phyloP scores from a whole-genome alignment of 2,797 vertebrate genomes.

The Cirrhinus mrigala region DNA sequence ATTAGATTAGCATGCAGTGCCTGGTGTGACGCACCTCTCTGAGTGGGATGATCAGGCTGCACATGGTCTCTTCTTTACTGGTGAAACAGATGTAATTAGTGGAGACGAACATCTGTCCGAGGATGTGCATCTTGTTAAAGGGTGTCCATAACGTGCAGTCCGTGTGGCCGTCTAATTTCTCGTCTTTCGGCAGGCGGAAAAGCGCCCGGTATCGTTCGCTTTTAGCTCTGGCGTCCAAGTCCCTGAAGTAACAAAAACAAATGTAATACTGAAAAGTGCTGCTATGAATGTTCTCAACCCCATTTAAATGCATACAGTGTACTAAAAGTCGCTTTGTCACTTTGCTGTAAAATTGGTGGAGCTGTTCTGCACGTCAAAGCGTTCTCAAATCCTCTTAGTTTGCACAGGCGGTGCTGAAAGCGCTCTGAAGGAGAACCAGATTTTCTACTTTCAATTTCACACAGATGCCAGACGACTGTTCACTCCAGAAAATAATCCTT shows the following conservation, averaged over 20 bases:
- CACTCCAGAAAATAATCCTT: slow-evolving; percentile 2
- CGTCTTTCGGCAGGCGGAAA: slow-evolving; percentile 95
- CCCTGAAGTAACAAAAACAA: slow-evolving; percentile 73
- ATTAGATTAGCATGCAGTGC: not conserved
- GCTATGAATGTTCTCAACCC: not conserved
- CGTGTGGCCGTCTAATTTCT: slow-evolving; percentile 96
- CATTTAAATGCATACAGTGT: not conserved
- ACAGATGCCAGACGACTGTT: not conserved
- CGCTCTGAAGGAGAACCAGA: slow-evolving; percentile 23
- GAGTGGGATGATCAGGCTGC: slow-evolving; percentile 96
- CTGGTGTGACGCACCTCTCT: slow-evolving; percentile 83
- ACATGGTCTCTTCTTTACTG: slow-evolving; percentile 94
- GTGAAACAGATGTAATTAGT: slow-evolving; percentile 99
- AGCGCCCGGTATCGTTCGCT: slow-evolving; percentile 93
- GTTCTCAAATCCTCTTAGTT: not conserved
- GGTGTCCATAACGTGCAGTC: slow-evolving; percentile 98
- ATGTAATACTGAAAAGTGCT: not conserved
- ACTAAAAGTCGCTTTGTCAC: not conserved
- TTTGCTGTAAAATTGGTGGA: not conserved
- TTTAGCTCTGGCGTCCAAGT: slow-evolving; percentile 95
- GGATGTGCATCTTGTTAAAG: slow-evolving; percentile 97
- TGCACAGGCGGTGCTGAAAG: not conserved
- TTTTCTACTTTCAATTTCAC: slow-evolving; percentile 10
- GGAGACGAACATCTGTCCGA: slow-evolving; percentile 99
- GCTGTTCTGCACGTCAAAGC: not conserved